Evolutionary conservation across 35 echinoderm and acorn worm species (phyloP), one percentile per base, ranked within the genome.

Genomic region (Holothuria glaberrima): DNA sequence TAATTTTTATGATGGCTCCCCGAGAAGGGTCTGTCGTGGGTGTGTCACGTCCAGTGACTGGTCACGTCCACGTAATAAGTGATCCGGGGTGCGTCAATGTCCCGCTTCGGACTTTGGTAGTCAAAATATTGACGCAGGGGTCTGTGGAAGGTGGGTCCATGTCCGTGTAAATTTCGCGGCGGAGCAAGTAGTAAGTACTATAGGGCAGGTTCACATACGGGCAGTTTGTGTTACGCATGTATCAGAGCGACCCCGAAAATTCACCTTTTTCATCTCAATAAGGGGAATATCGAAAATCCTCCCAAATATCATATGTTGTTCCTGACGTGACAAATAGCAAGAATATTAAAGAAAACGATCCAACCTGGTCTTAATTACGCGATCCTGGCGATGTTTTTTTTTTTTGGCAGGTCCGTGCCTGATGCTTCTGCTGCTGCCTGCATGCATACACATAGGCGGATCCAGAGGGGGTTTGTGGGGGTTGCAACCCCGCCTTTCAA

Each of bases 401-500:
- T 69, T 2, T 17, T 69, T 69, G 66, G 25, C 66, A 69, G 66
- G 31, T 21, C 6, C 28, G 18, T 0, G 66, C 66, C 17, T 7
- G 2, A 13, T 69, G 66, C 21, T 65, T 6, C 22, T 69, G 12
- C 9, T 69, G 66, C 0, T 28, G 66, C n/a, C 66, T 69, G 24
- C 25, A 69, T 69, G 9, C 50, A 54, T 12, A 14, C 10, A 54
- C n/a, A n/a, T n/a, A n/a, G n/a, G n/a, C n/a, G n/a, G n/a, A n/a
- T n/a, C n/a, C n/a, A n/a, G n/a, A n/a, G 44, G 21, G 63, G 21
- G 63, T 66, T 22, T 66, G 63, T 66, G 63, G 63, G 63, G 63
- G 12, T 22, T 66, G 63, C 21, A n/a, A n/a, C n/a, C n/a, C n/a
- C n/a, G n/a, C n/a, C n/a, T n/a, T n/a, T n/a, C n/a, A n/a, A n/a